phyloP scores from a whole-genome alignment of 2,113 vertebrate species.

The Mobula birostris region DNA sequence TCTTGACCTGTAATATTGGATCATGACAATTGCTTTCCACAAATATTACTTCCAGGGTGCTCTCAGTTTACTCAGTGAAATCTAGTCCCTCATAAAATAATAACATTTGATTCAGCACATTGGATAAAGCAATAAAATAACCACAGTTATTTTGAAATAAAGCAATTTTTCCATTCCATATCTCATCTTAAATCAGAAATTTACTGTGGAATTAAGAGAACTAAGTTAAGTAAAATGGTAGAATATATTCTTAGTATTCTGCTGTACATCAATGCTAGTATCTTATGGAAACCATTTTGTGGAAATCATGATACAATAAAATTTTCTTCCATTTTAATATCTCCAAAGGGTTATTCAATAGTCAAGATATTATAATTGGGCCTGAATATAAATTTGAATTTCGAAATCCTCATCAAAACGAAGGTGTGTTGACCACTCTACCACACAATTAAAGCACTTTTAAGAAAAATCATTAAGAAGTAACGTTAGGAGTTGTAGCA shows the following conservation, averaged over 20 bases:
- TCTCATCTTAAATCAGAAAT: neutral
- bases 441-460: neutral
- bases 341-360: constrained; percentile 4
- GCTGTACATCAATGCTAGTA: neutral
- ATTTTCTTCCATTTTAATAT: neutral
- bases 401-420: neutral
- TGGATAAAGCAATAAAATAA: neutral
- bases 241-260: neutral
- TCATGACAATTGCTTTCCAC: neutral
- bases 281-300: constrained; percentile 15
- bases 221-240: neutral
- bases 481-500: neutral
- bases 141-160: neutral
- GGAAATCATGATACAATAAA: constrained; percentile 34
- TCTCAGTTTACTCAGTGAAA: neutral
- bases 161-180: neutral
- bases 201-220: neutral
- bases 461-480: neutral
- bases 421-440: too few relatives aligned
- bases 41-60: neutral
- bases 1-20: neutral
- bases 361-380: neutral
- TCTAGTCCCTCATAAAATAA: neutral
- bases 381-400: neutral
- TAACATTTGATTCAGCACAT: neutral